Conservation (phyloP, 2,113 vertebrate species). For the Laterallus jamaicensis region DNA sequence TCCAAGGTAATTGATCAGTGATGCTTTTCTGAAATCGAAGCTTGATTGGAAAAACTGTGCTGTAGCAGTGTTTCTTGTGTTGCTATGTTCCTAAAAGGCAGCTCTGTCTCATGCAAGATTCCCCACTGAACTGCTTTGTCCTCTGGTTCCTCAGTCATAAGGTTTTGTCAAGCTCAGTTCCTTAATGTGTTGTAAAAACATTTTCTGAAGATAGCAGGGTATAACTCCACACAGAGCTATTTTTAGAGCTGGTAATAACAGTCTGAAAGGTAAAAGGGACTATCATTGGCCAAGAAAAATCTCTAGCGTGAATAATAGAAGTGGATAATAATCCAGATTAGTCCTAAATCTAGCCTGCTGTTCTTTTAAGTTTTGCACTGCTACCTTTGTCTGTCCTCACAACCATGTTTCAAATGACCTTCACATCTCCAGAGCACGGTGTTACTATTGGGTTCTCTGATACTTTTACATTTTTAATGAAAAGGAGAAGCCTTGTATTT, state of each 20-base stretch:
- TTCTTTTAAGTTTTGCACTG: neutral
- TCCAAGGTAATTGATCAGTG: neutral
- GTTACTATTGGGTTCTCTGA: neutral
- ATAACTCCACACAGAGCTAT: neutral
- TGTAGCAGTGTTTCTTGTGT: neutral
- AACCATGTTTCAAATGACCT: neutral
- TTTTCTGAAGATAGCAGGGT: neutral
- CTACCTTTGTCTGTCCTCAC: neutral
- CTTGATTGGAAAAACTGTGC: neutral
- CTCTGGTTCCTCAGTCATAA: neutral
- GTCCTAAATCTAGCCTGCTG: neutral
- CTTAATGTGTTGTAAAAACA: neutral
- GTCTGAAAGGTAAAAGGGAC: neutral
- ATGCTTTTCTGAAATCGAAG: neutral
- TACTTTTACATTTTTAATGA: neutral
- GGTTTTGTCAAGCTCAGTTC: neutral
- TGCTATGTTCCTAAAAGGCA: neutral
- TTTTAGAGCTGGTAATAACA: neutral
- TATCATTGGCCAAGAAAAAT: neutral
- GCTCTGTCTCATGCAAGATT: neutral
- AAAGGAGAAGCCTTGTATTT: neutral
- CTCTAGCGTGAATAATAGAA: neutral
- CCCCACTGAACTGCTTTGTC: neutral
- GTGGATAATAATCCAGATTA: neutral
- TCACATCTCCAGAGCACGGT: neutral